Percentiles rank a stretch among this genome's conserved stretches.
phyloP scores from a whole-genome alignment of 2,888 invertebrate species.

The Pammene aurita region DNA sequence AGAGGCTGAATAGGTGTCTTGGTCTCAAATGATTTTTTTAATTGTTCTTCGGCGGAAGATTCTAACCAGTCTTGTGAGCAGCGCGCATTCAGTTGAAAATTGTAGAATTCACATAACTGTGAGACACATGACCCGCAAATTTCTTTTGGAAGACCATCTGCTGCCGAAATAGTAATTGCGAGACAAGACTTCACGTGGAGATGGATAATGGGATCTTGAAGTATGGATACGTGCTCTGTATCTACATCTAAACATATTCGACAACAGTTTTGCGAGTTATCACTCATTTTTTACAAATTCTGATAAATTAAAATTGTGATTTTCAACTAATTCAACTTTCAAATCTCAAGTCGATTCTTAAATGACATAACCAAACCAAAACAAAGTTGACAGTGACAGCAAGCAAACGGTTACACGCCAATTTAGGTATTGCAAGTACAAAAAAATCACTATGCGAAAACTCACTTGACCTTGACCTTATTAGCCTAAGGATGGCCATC shows the following conservation, averaged over 20 bases:
- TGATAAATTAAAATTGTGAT: no score
- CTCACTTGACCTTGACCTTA: no score
- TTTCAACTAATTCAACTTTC: no score
- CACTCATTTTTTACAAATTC: constrained; percentile 57
- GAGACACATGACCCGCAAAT: constrained; percentile 71
- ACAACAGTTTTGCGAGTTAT: constrained; percentile 66
- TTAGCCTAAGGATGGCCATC: no score
- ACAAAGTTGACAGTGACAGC: not conserved
- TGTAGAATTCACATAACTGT: constrained; percentile 72
- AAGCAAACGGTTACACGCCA: no score
- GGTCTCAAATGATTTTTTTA: constrained; percentile 61
- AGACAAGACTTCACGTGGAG: constrained; percentile 74
- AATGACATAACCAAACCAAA: not conserved
- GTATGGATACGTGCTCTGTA: constrained; percentile 66
- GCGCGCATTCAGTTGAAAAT: constrained; percentile 74
- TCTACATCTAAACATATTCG: constrained; percentile 72
- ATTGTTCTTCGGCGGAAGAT: constrained; percentile 63
- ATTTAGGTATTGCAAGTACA: not conserved
- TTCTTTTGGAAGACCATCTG: constrained; percentile 68
- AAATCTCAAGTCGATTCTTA: no score
- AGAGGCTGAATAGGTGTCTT: constrained; percentile 72
- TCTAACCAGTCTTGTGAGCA: constrained; percentile 78
- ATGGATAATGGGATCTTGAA: constrained; percentile 67
- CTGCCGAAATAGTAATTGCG: constrained; percentile 58
- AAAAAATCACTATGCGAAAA: not conserved